Conservation (phyloP, 2,797 vertebrate genomes). For the Delichon dasypus region DNA sequence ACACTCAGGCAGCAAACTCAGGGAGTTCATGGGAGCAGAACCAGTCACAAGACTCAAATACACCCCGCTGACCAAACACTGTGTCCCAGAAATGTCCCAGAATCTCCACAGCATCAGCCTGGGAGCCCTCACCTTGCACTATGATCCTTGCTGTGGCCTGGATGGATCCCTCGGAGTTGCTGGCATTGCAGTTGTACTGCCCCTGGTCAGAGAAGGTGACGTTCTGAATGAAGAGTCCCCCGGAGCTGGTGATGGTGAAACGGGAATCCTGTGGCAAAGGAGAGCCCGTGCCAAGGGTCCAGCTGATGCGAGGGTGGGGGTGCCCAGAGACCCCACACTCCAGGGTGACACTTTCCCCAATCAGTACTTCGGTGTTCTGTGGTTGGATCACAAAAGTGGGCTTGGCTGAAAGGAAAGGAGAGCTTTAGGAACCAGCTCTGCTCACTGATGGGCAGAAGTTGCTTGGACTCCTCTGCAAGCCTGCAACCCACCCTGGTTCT, state of each 20-base stretch:
- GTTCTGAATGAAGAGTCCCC: constrained; percentile 73
- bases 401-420: constrained; percentile 65
- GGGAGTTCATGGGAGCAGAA: neutral
- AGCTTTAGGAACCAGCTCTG: neutral
- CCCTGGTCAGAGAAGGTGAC: constrained; percentile 71
- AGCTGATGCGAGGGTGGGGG: constrained; percentile 67
- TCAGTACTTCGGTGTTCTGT: constrained; percentile 74
- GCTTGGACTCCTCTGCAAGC: neutral
- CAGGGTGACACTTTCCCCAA: constrained; percentile 73
- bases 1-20: neutral
- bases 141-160: constrained; percentile 70
- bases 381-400: constrained; percentile 77
- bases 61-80: fast-evolving
- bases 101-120: neutral
- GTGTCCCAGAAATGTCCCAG: neutral
- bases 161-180: constrained; percentile 69
- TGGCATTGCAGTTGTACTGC: constrained; percentile 73
- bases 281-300: constrained; percentile 68
- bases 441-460: neutral
- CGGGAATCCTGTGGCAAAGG: constrained; percentile 57
- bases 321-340: constrained; percentile 76
- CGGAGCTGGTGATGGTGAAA: constrained; percentile 71
- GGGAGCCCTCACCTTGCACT: constrained; percentile 68
- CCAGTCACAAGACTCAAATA: neutral
- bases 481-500: neutral